Percentiles rank a stretch among this genome's conserved stretches.
These are phyloP conservation scores for Riparia riparia DNA, from an alignment of 2,113 vertebrate genomes.

Conservation along the genomic window DNA sequence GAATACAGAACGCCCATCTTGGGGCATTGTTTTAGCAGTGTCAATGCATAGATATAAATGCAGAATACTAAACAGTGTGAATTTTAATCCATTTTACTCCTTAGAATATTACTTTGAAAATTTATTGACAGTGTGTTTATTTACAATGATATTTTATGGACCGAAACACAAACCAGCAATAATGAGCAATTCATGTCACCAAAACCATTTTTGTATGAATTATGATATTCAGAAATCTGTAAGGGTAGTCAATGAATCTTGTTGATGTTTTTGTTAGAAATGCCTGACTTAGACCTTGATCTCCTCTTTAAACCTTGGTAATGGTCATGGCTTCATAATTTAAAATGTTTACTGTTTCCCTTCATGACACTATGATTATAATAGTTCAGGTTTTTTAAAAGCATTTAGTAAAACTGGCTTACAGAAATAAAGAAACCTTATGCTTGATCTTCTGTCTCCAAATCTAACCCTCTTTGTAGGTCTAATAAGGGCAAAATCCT, in stretches of 20 bases:
- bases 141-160: conserved; percentile 74
- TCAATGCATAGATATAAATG: neutral
- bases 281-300: conserved; percentile 62
- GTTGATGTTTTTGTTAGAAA: conserved; percentile 72
- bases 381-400: neutral
- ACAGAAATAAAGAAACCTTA: conserved; percentile 33
- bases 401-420: conserved; percentile 31
- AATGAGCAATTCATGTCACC: conserved; percentile 71
- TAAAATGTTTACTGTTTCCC: conserved; percentile 61
- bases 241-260: conserved; percentile 78
- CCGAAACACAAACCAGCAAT: conserved; percentile 68
- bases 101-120: conserved; percentile 61
- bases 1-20: neutral
- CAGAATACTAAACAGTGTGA: conserved; percentile 44
- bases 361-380: conserved; percentile 55
- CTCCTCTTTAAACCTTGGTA: conserved; percentile 43
- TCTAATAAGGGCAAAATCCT: neutral
- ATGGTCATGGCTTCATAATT: conserved; percentile 58
- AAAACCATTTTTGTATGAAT: conserved; percentile 79
- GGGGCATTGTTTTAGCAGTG: neutral
- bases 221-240: conserved; percentile 62
- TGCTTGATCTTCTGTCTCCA: conserved; percentile 21
- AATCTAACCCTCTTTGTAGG: neutral
- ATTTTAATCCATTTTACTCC: conserved; percentile 49
- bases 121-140: conserved; percentile 71